Percentiles rank a stretch among this genome's conserved stretches.
Evolutionary conservation across 2,888 invertebrate genomes (phyloP).

Genomic region (Spisula subtruncata): DNA sequence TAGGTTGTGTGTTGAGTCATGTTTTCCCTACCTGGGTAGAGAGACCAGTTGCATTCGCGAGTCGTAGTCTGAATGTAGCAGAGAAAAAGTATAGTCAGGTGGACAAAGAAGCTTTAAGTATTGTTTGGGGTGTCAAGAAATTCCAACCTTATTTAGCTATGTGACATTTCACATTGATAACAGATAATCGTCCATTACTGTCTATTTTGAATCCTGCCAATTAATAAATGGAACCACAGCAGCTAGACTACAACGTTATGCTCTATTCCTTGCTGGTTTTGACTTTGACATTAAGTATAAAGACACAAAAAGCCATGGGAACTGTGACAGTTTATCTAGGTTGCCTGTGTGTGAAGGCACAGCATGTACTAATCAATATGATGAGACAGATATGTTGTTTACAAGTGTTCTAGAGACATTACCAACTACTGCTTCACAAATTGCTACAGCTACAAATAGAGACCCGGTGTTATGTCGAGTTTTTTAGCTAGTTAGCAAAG

Average conservation of each 20-base stretch:
- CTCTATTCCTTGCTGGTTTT: conserved; percentile 49
- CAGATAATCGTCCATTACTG: conserved; percentile 72
- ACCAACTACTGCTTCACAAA: conserved; percentile 49
- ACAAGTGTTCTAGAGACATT: conserved; percentile 79
- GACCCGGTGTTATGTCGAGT: conserved; percentile 60
- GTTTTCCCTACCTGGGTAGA: conserved; percentile 48
- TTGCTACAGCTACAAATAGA: conserved; percentile 45
- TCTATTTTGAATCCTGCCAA: conserved; percentile 67
- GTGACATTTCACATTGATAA: conserved; percentile 83
- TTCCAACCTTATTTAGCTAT: conserved; percentile 87
- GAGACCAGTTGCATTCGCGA: conserved; percentile 83
- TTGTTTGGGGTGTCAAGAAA: conserved; percentile 87
- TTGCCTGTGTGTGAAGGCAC: conserved; percentile 41
- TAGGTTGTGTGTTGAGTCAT: conserved; percentile 83
- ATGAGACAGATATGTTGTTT: conserved; percentile 50
- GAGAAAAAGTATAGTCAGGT: conserved; percentile 86
- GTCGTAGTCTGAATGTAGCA: conserved; percentile 86
- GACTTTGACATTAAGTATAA: conserved; percentile 50
- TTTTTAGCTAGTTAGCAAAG: conserved; percentile 40
- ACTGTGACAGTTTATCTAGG: conserved; percentile 65
- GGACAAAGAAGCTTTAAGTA: conserved; percentile 86
- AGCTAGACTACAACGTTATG: conserved; percentile 59
- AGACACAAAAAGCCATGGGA: conserved; percentile 60
- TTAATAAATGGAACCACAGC: conserved; percentile 66
- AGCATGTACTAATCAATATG: not conserved